Evolutionary conservation across 2,888 invertebrate genomes (phyloP), one percentile per base, ranked within the genome.

Genomic region (Mythimna lalbum): DNA sequence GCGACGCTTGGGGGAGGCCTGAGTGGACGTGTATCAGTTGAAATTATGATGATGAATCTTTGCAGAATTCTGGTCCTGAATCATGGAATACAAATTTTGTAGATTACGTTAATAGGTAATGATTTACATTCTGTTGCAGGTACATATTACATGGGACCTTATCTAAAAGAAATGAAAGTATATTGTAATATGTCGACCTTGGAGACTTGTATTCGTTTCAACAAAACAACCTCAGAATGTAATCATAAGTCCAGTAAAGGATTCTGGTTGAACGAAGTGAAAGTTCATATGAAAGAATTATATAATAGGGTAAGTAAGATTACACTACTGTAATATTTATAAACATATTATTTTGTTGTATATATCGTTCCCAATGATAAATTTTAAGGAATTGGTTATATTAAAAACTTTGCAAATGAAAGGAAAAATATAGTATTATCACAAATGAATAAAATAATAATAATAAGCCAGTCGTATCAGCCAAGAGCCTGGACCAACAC

Each of bases 121-220:
- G 14, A 4, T 21, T 57, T 0, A n/a, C 7, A 4, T 21, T 14
- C 50, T 52, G 5, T 76, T 73, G 1, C 57, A 73, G 72, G 57
- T 6, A 52, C 0, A 0, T 57, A 67, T 47, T n/a, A 76, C n/a
- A 6, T 76, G 27, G 72, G 72, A 50, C 68, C 72, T 17, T 0
- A 0, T 0, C 21, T 5, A 14, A 67, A 36, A 10, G 1, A 50
- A 7, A 52, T 73, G 0, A 0, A 1, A 76, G 76, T 73, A 4
- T 73, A 4, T 17, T 73, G 72, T 50, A 76, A 73, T 76, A 73
- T 73, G 76, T 17, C 5, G 17, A 73, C 27, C 4, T 21, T 33
- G 14, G 72, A 73, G 27, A 73, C 72, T 4, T 73, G 72, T 57
- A 14, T 73, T 12, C 27, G 3, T 1, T 21, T 17, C 12, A 47